phyloP scores from a whole-genome alignment of 2,888 invertebrate species.

The Ichneumon xanthorius region DNA sequence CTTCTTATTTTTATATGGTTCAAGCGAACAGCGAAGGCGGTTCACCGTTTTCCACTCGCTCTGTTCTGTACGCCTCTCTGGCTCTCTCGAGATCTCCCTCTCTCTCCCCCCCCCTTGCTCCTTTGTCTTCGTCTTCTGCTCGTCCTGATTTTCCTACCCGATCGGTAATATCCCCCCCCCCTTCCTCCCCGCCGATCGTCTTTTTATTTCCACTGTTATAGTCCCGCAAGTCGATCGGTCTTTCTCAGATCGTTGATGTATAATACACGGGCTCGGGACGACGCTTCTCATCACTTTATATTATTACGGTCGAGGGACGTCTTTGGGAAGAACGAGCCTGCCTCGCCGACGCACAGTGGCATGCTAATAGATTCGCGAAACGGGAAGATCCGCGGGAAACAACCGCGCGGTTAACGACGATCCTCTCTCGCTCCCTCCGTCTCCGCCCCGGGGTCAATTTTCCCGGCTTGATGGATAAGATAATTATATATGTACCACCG shows the following conservation, averaged over 20 bases:
- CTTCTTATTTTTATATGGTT: conserved; percentile 65
- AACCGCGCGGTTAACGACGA: conserved; percentile 31
- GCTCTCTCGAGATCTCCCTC: conserved; percentile 1
- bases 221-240: conserved; percentile 37
- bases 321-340: conserved; percentile 51
- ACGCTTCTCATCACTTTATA: conserved; percentile 39
- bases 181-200: neutral
- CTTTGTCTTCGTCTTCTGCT: conserved; percentile 58
- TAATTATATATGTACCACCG: conserved; percentile 66
- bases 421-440: conserved; percentile 42
- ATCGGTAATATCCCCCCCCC: conserved; percentile 18
- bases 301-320: conserved; percentile 57
- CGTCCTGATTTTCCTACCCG: conserved; percentile 50
- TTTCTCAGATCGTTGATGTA: conserved; percentile 56
- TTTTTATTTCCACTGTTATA: conserved; percentile 62
- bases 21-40: conserved; percentile 52
- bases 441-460: conserved; percentile 69
- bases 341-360: conserved; percentile 20
- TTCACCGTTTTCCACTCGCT: conserved; percentile 56
- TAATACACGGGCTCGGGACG: conserved; percentile 3
- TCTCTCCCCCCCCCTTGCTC: conserved; percentile 31
- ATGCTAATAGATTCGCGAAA: conserved; percentile 66
- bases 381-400: conserved; percentile 71
- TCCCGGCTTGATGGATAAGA: conserved; percentile 71
- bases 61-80: conserved; percentile 31